Conservation (phyloP, 2,113 vertebrate genomes). For the Hippolais icterina region DNA sequence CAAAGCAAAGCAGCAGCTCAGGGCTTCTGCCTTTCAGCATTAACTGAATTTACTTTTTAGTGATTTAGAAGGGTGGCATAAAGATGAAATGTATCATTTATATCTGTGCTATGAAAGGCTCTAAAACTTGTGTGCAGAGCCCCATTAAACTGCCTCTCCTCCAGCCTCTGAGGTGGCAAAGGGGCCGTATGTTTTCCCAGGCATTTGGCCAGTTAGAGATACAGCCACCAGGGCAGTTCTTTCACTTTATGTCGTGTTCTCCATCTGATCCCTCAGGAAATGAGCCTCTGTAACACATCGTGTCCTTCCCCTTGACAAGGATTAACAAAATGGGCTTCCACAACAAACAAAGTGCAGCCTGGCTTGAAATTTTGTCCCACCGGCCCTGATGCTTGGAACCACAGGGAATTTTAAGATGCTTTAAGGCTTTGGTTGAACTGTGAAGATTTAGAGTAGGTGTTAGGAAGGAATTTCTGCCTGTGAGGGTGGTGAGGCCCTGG, state of each 20-base stretch:
- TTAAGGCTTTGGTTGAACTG: not conserved
- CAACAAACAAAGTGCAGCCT: not conserved
- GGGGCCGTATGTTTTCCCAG: not conserved
- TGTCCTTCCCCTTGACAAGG: not conserved
- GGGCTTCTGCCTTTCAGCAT: constrained; percentile 11
- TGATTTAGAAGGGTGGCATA: constrained; percentile 28
- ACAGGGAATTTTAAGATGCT: not conserved
- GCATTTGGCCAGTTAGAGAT: not conserved
- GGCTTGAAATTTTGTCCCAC: not conserved
- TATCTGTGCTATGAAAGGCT: constrained; percentile 2
- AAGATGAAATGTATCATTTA: constrained; percentile 50
- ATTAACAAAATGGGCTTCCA: not conserved
- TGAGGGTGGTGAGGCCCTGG: fast-evolving
- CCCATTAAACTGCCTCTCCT: constrained; percentile 22
- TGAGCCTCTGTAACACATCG: fast-evolving
- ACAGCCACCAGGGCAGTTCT: not conserved
- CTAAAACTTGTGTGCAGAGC: not conserved
- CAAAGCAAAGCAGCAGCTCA: not conserved
- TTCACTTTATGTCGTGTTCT: not conserved
- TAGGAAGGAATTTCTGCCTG: not conserved
- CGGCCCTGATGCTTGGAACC: not conserved
- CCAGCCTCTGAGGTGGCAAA: not conserved
- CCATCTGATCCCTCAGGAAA: not conserved
- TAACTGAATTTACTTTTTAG: constrained; percentile 9
- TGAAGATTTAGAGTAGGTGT: not conserved